Evolutionary conservation across 1,140 invertebrate species (phyloP).

Genomic region (Calliphora vicina): DNA sequence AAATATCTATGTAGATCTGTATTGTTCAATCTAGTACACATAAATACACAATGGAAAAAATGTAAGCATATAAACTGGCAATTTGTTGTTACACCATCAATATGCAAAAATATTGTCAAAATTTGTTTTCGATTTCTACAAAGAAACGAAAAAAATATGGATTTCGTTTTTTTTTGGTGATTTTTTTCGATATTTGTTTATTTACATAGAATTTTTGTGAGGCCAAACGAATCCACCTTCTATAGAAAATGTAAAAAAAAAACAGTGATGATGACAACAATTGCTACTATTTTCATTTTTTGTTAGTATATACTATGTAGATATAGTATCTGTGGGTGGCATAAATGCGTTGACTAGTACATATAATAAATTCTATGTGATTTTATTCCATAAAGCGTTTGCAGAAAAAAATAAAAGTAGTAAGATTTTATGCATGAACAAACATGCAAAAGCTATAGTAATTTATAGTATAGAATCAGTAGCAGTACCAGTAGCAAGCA

Average conservation of each 20-base stretch:
- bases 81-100: conserved; percentile 17
- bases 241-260: not conserved
- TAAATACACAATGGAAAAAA: not conserved
- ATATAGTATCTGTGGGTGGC: too few relatives aligned
- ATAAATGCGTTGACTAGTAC: too few relatives aligned
- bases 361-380: not conserved
- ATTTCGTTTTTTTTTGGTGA: too few relatives aligned
- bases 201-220: too few relatives aligned
- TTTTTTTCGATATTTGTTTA: too few relatives aligned
- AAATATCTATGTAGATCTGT: not conserved
- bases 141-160: not conserved
- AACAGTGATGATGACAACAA: not conserved
- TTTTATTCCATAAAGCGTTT: not conserved
- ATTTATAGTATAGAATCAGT: not conserved
- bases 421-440: not conserved
- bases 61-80: conserved; percentile 6
- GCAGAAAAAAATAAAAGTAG: not conserved
- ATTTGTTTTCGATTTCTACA: not conserved
- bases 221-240: not conserved
- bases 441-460: not conserved
- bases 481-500: not conserved
- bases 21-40: too few relatives aligned
- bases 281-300: not conserved
- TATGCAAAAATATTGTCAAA: conserved; percentile 11
- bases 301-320: not conserved